Base-by-base conservation (phyloP, 2,113 vertebrate genomes). In the Tringa solitaria region DNA sequence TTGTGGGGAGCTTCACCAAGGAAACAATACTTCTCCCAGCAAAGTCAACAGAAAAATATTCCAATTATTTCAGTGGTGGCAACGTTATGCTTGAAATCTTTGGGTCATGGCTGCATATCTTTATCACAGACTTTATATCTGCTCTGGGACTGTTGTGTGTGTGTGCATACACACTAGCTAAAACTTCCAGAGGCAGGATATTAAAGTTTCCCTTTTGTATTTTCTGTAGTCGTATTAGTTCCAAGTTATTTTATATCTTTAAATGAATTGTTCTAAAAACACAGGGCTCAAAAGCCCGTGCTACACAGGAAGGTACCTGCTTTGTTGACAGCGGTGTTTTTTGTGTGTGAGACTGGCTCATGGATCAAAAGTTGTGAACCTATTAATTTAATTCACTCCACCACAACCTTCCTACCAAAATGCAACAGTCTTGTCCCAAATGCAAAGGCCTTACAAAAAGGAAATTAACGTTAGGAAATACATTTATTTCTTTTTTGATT, bases 31-130 rank as follows among this genome's bases (percentile, higher is more conserved):
- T 91, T 74, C 73, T 28, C 68, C 30, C 35, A 72, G 69, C 43
- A 68, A 84, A 97, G 64, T 89, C 76, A 96, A 74, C 41, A 84
- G 73, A 41, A 87, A 97, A 96, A 75, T 96, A 94, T 90, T 94
- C 68, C 56, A 90, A 9, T 33, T 81, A 56, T 94, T 92, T 90
- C 88, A 53, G 64, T 81, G 72, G 26, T 33, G 27, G 33, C 27
- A 92, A 60, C 19, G 23, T 81, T 75, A 86, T 78, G 22, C 53
- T 51, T 78, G 51, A 87, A 92, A 72, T 57, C 46, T 90, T 59
- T 51, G 37, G 64, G 45, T 77, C 24, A 21, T 6, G 20, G 46
- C 9, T 68, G 28, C 28, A 11, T 60, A 18, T 54, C 33, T 91
- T 68, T 46, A 33, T 57, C 76, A 90, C 79, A 43, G 8, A 32